These are phyloP conservation scores for Acromyrmex heyeri DNA, from an alignment of 1,140 invertebrate genomes.

Conservation along the genomic window DNA sequence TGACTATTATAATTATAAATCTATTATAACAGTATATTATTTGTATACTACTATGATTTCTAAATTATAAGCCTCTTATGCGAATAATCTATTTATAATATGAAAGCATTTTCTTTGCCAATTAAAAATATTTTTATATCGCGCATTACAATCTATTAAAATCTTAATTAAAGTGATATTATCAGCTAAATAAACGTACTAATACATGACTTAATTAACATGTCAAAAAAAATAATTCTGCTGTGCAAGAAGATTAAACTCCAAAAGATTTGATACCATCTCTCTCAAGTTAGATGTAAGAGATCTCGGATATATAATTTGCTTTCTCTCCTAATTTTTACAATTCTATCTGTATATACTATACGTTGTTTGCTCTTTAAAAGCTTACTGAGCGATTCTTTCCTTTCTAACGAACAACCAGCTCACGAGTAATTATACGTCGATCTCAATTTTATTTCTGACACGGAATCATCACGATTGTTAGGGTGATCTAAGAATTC, in stretches of 20 bases:
- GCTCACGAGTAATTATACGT: constrained; percentile 68
- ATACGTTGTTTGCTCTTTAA: neutral
- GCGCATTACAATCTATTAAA: neutral
- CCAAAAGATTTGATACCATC: constrained; percentile 21
- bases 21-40: neutral
- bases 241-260: neutral
- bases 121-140: neutral
- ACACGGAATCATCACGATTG: constrained; percentile 37
- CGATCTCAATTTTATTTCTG: constrained; percentile 70
- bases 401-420: constrained; percentile 64
- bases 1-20: neutral
- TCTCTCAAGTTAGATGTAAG: constrained; percentile 19
- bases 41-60: neutral
- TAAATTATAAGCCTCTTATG: neutral
- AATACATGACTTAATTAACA: constrained; percentile 2
- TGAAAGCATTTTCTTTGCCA: neutral
- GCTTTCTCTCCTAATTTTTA: constrained; percentile 53
- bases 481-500: constrained; percentile 30
- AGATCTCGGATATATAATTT: constrained; percentile 15
- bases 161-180: constrained; percentile 20
- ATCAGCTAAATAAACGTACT: constrained; percentile 8
- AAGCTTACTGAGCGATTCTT: constrained; percentile 33
- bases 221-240: neutral
- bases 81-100: neutral
- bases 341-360: constrained; percentile 10